Conservation (phyloP, 1,140 invertebrate species). For the Ips typographus region DNA sequence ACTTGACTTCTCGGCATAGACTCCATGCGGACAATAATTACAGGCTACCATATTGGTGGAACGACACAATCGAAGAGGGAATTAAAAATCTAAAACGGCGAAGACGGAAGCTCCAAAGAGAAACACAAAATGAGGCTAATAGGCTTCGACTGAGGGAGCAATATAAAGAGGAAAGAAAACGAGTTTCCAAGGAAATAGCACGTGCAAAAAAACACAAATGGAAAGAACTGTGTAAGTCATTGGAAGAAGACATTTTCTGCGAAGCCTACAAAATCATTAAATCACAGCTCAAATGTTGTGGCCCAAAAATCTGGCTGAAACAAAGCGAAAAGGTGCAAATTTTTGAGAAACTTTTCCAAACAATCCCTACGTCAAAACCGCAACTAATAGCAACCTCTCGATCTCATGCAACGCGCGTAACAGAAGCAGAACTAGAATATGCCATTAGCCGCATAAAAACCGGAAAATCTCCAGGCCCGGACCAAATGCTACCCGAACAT, state of each 20-base stretch:
- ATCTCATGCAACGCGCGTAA: neutral
- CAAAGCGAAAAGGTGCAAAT: neutral
- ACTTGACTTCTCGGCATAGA: too few species aligned
- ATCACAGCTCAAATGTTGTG: neutral
- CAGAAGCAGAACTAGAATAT: too few species aligned
- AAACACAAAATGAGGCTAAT: neutral
- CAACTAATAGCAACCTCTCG: neutral
- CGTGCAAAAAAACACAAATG: neutral
- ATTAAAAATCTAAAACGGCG: neutral
- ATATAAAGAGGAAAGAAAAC: too few species aligned
- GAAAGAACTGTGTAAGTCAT: neutral
- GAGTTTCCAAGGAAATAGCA: too few species aligned
- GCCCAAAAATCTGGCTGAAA: neutral
- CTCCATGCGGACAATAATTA: too few species aligned
- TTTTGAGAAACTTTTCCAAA: neutral
- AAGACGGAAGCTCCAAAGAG: neutral
- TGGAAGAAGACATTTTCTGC: neutral
- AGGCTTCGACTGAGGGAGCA: neutral
- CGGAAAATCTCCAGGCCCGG: too few species aligned
- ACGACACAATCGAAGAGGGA: neutral
- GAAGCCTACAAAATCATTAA: neutral
- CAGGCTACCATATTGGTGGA: neutral
- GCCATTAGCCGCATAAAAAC: neutral
- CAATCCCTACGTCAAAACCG: neutral
- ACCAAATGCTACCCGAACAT: neutral